phyloP scores from a whole-genome alignment of 2,113 vertebrate species.

The Elgaria multicarinata region DNA sequence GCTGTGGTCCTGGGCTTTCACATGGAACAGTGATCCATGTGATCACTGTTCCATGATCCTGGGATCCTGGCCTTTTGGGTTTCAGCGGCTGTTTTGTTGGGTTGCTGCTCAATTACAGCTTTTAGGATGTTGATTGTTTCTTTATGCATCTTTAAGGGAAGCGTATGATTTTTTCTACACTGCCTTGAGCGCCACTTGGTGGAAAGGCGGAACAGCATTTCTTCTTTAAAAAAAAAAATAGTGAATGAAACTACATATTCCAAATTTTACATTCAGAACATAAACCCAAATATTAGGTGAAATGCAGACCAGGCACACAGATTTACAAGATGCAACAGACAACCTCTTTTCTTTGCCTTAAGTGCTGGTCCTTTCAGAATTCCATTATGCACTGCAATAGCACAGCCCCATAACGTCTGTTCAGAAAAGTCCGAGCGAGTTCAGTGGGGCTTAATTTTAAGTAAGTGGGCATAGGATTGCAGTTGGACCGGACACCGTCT shows the following conservation, averaged over 20 bases:
- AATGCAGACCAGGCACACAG: background rate
- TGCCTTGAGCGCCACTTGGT: background rate
- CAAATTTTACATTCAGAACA: background rate
- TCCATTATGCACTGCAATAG: conserved; percentile 29
- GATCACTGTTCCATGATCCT: too few relatives aligned
- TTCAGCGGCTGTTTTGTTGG: background rate
- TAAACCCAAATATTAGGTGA: background rate
- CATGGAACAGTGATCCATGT: too few relatives aligned
- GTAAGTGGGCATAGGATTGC: too few relatives aligned
- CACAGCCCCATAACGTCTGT: too few relatives aligned
- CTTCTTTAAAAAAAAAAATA: background rate
- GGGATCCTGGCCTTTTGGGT: background rate
- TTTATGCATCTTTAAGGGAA: background rate
- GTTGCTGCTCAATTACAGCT: too few relatives aligned
- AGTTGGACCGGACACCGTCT: too few relatives aligned
- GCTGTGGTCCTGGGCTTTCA: background rate
- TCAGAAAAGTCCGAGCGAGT: too few relatives aligned
- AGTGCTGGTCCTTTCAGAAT: conserved; percentile 31
- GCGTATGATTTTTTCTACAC: background rate
- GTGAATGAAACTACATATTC: background rate
- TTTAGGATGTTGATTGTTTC: background rate
- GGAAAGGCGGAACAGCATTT: background rate
- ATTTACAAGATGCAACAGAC: conserved; percentile 39
- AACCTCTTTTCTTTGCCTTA: conserved; percentile 39
- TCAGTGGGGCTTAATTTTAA: too few relatives aligned